These are phyloP conservation scores for Novumbra hubbsi DNA, from an alignment of 2,797 vertebrate genomes.

Conservation along the genomic window DNA sequence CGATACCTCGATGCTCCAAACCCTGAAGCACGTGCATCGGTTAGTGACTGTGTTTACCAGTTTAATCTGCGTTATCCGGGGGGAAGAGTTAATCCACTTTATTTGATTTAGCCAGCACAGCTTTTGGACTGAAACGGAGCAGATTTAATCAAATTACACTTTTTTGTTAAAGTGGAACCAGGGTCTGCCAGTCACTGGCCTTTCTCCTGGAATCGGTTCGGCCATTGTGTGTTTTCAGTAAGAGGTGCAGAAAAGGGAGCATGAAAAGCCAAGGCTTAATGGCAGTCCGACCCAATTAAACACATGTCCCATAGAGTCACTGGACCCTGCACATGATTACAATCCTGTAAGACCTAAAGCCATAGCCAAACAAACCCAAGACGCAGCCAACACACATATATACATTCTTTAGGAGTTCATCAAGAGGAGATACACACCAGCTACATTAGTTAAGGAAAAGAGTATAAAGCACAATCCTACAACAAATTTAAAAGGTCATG, in stretches of 20 bases:
- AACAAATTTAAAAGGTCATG: no score
- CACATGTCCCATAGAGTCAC: conserved; percentile 20
- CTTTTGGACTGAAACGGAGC: conserved; percentile 67
- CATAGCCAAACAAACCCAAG: conserved; percentile 2
- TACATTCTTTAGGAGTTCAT: neutral
- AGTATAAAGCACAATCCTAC: no score
- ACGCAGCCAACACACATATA: neutral
- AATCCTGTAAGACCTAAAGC: conserved; percentile 1
- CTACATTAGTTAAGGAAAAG: neutral
- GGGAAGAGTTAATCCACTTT: conserved; percentile 74
- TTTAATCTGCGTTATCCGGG: conserved; percentile 71
- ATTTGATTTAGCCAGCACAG: conserved; percentile 64
- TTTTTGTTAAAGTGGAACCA: conserved; percentile 50
- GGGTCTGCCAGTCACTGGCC: conserved; percentile 48
- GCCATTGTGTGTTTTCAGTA: conserved; percentile 35
- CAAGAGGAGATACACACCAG: neutral
- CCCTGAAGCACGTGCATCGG: conserved; percentile 57
- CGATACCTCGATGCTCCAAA: conserved; percentile 9
- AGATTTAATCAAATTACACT: conserved; percentile 74
- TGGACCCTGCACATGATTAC: conserved; percentile 34
- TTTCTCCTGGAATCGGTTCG: conserved; percentile 54
- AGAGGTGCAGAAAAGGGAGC: conserved; percentile 25
- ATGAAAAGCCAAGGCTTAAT: conserved; percentile 29
- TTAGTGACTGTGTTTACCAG: conserved; percentile 67
- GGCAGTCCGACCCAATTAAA: conserved; percentile 36